phyloP scores from a whole-genome alignment of 2,888 invertebrate genomes.

The Tridacna crocea region DNA sequence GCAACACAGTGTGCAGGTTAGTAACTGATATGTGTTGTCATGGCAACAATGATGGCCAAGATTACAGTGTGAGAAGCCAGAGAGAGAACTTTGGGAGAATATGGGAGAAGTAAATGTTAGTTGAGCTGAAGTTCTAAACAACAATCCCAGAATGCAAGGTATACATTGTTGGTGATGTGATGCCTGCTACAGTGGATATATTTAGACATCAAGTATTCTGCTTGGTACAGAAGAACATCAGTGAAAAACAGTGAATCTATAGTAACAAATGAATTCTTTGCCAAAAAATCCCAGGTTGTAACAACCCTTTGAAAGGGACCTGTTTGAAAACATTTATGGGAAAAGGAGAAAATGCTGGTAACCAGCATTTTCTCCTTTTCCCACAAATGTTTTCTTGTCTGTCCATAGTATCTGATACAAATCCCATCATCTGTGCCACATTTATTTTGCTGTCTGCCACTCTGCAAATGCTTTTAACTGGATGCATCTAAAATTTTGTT shows the following conservation, averaged over 20 bases:
- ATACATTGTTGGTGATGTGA: background rate
- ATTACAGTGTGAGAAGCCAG: background rate
- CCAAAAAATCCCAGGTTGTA: too few species aligned
- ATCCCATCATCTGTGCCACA: too few species aligned
- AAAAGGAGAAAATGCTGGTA: too few species aligned
- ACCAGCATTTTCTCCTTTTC: too few species aligned
- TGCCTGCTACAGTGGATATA: constrained; percentile 11
- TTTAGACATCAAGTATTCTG: background rate
- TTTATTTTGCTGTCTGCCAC: too few species aligned
- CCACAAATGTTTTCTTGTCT: too few species aligned
- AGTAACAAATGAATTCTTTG: background rate
- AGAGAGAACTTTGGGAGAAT: background rate
- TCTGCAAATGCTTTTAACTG: too few species aligned
- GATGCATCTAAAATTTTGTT: too few species aligned
- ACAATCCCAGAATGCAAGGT: constrained; percentile 6
- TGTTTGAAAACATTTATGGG: too few species aligned
- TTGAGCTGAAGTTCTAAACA: background rate
- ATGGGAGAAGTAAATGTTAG: background rate
- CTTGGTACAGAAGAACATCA: background rate
- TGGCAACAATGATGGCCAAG: background rate
- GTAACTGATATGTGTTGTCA: constrained; percentile 40
- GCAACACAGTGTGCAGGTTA: constrained; percentile 73
- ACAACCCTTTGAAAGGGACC: too few species aligned
- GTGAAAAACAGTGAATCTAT: background rate
- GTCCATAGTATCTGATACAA: too few species aligned